A percentile compares a stretch with the other conserved stretches of the same genome.
Conservation (phyloP, 2,797 vertebrate genomes). For the Lindbergichthys nudifrons region DNA sequence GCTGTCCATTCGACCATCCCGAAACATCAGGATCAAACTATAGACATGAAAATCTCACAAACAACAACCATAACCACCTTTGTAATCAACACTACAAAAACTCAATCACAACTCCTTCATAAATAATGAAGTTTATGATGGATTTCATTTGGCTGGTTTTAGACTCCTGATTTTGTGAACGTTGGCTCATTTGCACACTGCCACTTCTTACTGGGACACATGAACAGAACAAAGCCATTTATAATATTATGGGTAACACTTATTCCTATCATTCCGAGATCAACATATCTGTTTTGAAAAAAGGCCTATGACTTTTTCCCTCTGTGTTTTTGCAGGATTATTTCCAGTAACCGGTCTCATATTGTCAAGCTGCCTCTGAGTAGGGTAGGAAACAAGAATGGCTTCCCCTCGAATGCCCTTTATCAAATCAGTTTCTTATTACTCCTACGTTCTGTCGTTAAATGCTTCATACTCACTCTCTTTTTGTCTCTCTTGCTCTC, state of each 20-base stretch:
- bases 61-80: too few species aligned
- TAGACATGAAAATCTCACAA: too few species aligned
- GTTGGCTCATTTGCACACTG: neutral
- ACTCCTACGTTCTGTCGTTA: slow-evolving; percentile 32
- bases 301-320: too few species aligned
- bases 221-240: neutral
- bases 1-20: too few species aligned
- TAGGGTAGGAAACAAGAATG: slow-evolving; percentile 86
- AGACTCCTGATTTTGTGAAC: neutral
- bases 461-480: slow-evolving; percentile 36
- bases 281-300: too few species aligned
- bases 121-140: neutral
- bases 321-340: slow-evolving; percentile 88
- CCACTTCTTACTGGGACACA: neutral
- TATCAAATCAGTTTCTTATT: slow-evolving; percentile 16
- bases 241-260: neutral
- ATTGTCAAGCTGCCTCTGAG: slow-evolving; percentile 99
- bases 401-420: slow-evolving; percentile 19
- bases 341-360: slow-evolving; percentile 99
- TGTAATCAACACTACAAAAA: too few species aligned
- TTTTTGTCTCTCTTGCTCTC: slow-evolving; percentile 13
- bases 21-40: too few species aligned
- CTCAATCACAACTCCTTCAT: too few species aligned
- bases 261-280: neutral
- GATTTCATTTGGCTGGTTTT: slow-evolving; percentile 7